phyloP scores from a whole-genome alignment of 2,888 invertebrate species.

The Agrotis clavis region DNA sequence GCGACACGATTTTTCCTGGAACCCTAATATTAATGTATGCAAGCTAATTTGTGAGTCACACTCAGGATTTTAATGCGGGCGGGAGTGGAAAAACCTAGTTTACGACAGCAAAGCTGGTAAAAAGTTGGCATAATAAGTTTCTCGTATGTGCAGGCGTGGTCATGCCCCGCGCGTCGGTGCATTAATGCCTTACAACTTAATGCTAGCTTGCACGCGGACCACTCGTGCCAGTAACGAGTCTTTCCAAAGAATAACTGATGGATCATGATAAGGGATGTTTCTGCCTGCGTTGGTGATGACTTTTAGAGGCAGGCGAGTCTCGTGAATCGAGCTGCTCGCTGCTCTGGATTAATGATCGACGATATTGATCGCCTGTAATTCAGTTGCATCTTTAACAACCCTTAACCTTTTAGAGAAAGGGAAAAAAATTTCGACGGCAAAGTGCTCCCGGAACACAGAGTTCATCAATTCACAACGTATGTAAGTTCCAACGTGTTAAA shows the following conservation, averaged over 20 bases:
- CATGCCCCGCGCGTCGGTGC: slow-evolving; percentile 82
- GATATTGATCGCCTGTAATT: neutral
- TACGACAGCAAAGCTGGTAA: slow-evolving; percentile 57
- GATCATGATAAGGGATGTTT: slow-evolving; percentile 20
- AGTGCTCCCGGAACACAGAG: too few species aligned
- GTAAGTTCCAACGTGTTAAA: too few species aligned
- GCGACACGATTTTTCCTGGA: slow-evolving; percentile 40
- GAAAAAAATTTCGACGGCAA: too few species aligned
- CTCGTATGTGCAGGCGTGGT: slow-evolving; percentile 75
- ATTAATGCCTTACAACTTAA: slow-evolving; percentile 87
- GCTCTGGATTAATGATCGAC: neutral
- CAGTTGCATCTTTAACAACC: neutral
- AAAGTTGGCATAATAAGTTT: slow-evolving; percentile 73
- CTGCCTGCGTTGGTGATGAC: slow-evolving; percentile 25
- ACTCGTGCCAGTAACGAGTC: slow-evolving; percentile 76
- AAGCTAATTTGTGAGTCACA: slow-evolving; percentile 76
- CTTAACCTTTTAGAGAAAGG: too few species aligned
- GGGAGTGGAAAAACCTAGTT: slow-evolving; percentile 64
- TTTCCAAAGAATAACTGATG: slow-evolving; percentile 68
- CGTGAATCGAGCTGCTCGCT: slow-evolving; percentile 2
- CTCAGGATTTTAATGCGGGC: slow-evolving; percentile 67
- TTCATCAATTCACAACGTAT: too few species aligned
- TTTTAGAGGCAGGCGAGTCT: slow-evolving; percentile 15
- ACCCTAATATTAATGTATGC: slow-evolving; percentile 57
- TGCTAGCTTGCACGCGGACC: slow-evolving; percentile 82